Evolutionary conservation across 2,888 invertebrate species (phyloP).

Genomic region (Dusona sp.): DNA sequence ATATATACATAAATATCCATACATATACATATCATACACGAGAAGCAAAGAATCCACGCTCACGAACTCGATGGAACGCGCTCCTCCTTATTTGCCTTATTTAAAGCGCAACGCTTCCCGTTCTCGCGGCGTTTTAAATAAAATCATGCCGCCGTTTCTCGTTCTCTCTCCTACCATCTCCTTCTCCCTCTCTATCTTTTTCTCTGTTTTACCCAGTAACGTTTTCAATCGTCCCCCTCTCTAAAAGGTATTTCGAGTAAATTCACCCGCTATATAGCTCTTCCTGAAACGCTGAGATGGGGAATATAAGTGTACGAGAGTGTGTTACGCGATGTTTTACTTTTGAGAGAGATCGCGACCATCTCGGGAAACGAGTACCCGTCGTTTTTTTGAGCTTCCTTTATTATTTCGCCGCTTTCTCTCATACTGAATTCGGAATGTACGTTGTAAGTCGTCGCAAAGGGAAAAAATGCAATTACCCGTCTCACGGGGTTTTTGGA

Average conservation of each 20-base stretch:
- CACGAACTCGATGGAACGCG: constrained; percentile 60
- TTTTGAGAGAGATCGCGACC: constrained; percentile 42
- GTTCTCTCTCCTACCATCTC: constrained; percentile 18
- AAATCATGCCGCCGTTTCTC: constrained; percentile 73
- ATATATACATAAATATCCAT: background rate
- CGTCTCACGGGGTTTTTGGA: background rate
- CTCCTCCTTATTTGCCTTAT: constrained; percentile 76
- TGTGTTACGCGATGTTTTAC: constrained; percentile 45
- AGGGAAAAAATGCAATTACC: background rate
- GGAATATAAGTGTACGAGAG: constrained; percentile 44
- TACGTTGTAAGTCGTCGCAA: constrained; percentile 4
- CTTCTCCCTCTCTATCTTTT: background rate
- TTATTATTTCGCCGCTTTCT: constrained; percentile 54
- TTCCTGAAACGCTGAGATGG: constrained; percentile 46
- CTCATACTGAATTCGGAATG: constrained; percentile 42
- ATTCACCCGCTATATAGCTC: constrained; percentile 57
- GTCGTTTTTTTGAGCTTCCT: constrained; percentile 31
- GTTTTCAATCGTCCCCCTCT: constrained; percentile 64
- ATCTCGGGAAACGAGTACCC: constrained; percentile 22
- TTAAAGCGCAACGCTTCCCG: constrained; percentile 73
- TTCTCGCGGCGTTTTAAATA: constrained; percentile 70
- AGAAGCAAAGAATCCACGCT: constrained; percentile 55
- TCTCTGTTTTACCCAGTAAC: constrained; percentile 17
- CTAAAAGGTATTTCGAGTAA: constrained; percentile 76
- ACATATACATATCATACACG: constrained; percentile 47